A percentile compares a stretch with the other conserved stretches of the same genome.
Conservation (phyloP, 2,113 vertebrate genomes). For the Gymnarchus niloticus region DNA sequence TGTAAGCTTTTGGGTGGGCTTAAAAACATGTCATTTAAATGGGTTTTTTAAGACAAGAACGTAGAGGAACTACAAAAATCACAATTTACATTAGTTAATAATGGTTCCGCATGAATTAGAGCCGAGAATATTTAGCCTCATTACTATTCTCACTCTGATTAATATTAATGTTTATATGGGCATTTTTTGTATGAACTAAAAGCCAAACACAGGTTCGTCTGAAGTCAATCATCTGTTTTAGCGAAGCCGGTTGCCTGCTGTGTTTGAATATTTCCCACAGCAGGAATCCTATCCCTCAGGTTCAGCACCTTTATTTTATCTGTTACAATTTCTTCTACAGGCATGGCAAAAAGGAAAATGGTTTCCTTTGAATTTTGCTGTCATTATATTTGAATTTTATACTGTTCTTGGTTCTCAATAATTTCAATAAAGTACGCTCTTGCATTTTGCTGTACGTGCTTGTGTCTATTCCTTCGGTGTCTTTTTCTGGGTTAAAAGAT, state of each 20-base stretch:
- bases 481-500: not conserved
- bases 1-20: not conserved
- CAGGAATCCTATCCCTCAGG: not conserved
- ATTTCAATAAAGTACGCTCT: conserved; percentile 14
- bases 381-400: not conserved
- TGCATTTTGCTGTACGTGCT: not conserved
- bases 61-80: not conserved
- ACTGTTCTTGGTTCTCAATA: not conserved
- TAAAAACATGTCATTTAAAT: not conserved
- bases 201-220: not conserved
- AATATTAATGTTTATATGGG: not conserved
- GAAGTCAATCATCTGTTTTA: not conserved
- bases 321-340: not conserved
- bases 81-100: not conserved
- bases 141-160: not conserved
- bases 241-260: not conserved
- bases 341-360: not conserved
- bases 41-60: not conserved
- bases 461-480: not conserved
- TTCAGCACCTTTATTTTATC: not conserved
- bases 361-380: not conserved
- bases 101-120: not conserved
- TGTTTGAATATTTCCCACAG: not conserved
- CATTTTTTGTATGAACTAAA: not conserved
- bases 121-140: not conserved